These are phyloP conservation scores for Rhopalosiphum nymphaeae DNA, from an alignment of 2,888 invertebrate genomes.

Conservation along the genomic window DNA sequence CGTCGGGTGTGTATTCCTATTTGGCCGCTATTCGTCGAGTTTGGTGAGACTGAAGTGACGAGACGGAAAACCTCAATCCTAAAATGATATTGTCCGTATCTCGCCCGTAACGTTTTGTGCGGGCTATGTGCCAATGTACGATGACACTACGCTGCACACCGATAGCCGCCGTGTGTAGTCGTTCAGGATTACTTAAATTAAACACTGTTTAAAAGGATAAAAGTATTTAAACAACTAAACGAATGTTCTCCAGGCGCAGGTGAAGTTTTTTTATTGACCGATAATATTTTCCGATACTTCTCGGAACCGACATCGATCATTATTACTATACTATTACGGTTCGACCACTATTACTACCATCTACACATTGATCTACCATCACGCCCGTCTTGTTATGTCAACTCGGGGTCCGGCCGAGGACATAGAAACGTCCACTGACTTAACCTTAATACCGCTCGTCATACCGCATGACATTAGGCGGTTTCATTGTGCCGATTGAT, in stretches of 20 bases:
- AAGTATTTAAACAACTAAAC: too few relatives aligned
- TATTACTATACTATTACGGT: too few relatives aligned
- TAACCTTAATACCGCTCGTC: background rate
- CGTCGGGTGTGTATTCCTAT: background rate
- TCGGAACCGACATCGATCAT: background rate
- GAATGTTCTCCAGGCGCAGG: background rate
- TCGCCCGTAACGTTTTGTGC: background rate
- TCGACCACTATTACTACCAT: background rate
- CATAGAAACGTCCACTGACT: background rate
- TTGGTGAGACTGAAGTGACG: fast-evolving
- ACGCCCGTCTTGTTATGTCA: background rate
- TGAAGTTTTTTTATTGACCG: background rate
- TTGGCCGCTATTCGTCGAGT: background rate
- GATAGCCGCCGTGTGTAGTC: too few relatives aligned
- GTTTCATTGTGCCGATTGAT: background rate
- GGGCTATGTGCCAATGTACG: too few relatives aligned
- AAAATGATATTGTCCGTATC: background rate
- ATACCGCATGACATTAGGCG: background rate
- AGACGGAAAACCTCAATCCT: background rate
- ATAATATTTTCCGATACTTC: background rate
- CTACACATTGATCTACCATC: background rate
- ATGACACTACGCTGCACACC: too few relatives aligned
- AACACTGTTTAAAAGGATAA: too few relatives aligned
- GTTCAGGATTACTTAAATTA: too few relatives aligned
- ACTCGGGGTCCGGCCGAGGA: background rate